These are phyloP conservation scores for Acronicta alni DNA, from an alignment of 2,888 invertebrate species.

Conservation along the genomic window DNA sequence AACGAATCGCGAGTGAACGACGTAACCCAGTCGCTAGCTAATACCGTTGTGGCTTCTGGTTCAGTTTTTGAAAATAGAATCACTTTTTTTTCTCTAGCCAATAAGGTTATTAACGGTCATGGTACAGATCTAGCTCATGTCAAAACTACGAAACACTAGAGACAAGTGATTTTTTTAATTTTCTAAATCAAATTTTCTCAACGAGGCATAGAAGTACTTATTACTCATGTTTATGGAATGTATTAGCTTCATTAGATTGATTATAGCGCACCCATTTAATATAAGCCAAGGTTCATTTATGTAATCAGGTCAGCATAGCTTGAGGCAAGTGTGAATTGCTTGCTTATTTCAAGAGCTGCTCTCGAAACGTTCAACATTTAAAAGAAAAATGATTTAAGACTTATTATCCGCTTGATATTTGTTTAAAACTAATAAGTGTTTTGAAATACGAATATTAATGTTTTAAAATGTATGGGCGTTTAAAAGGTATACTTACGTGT, in stretches of 20 bases:
- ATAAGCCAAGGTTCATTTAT: constrained; percentile 57
- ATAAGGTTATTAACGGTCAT: constrained; percentile 47
- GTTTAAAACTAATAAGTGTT: neutral
- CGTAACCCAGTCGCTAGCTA: constrained; percentile 73
- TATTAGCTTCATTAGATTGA: constrained; percentile 34
- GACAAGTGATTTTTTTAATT: constrained; percentile 13
- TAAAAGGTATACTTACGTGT: too few relatives aligned
- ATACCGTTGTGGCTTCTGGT: constrained; percentile 69
- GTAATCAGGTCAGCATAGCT: constrained; percentile 45
- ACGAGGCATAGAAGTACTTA: neutral
- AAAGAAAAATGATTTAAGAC: constrained; percentile 33
- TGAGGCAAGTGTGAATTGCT: constrained; percentile 46
- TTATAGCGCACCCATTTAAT: constrained; percentile 41
- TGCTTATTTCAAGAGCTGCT: constrained; percentile 38
- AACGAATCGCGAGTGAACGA: constrained; percentile 72
- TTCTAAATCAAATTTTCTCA: neutral
- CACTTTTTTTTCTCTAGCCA: constrained; percentile 24
- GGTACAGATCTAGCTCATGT: constrained; percentile 20
- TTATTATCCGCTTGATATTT: constrained; percentile 20
- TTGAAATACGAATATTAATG: constrained; percentile 3
- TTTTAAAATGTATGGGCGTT: too few relatives aligned
- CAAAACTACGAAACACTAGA: neutral
- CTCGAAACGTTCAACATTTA: constrained; percentile 25
- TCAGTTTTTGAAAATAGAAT: constrained; percentile 32
- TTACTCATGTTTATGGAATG: constrained; percentile 36